A percentile compares a stretch with the other conserved stretches of the same genome.
These are phyloP conservation scores for Cryptosula pallasiana DNA, from an alignment of 2,888 invertebrate genomes.

Conservation along the genomic window DNA sequence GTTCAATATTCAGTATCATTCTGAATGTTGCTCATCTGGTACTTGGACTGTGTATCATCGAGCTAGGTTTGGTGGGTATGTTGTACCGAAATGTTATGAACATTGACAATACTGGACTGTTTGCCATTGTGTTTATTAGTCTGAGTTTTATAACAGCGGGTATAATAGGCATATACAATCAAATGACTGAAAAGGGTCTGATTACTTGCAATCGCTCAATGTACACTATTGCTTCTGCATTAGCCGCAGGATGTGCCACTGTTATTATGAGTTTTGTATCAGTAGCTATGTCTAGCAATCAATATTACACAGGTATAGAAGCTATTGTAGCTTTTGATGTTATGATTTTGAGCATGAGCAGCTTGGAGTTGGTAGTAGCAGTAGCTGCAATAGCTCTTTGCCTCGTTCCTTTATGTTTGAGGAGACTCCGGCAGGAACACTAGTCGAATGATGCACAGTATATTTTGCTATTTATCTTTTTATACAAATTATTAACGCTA, in stretches of 20 bases:
- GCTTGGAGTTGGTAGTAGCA: background rate
- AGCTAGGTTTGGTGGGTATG: slow-evolving; percentile 13
- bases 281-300: background rate
- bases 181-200: background rate
- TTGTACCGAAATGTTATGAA: slow-evolving; percentile 7
- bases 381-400: background rate
- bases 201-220: background rate
- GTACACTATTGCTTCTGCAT: background rate
- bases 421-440: background rate
- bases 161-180: background rate
- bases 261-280: background rate
- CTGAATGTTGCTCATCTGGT: background rate
- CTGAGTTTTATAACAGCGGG: background rate
- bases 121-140: slow-evolving; percentile 1
- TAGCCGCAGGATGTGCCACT: slow-evolving; percentile 15
- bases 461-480: too few relatives aligned
- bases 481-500: too few relatives aligned
- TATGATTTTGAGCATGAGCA: slow-evolving; percentile 16
- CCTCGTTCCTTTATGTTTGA: background rate
- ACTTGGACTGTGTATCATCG: slow-evolving; percentile 1
- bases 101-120: background rate
- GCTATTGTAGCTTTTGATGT: slow-evolving; percentile 7
- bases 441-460: background rate
- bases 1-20: slow-evolving; percentile 3
- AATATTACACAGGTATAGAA: slow-evolving; percentile 2